Evolutionary conservation across 2,113 vertebrate genomes (phyloP), one percentile per base, ranked within the genome.

Genomic region (Callaeas wilsoni): DNA sequence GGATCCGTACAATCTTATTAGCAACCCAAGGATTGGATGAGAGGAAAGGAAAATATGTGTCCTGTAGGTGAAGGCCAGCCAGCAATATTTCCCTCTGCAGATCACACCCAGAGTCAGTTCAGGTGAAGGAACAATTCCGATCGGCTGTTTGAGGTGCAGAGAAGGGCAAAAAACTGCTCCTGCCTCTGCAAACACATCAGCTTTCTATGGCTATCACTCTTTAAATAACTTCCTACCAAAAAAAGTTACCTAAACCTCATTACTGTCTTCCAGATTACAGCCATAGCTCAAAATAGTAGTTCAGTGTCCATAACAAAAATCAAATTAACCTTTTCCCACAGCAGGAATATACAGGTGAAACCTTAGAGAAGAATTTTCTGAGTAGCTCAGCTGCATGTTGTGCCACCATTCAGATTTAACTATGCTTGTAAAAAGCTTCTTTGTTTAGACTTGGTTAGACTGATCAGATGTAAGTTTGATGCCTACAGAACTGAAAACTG

Each of bases 251-350:
- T 20, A 47, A 84, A 73, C 14, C 4, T 85, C 15, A 21, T 49
- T 44, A 13, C 14, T 46, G 7, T 44, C 27, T 71, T 84, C 37
- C 39, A 74, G 44, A 27, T 84, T n/a, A 29, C 35, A 79, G 39
- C 25, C 26, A 26, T 26, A 52, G 14, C 49, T 73, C 2, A 6
- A 53, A 46, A n/a, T 44, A 67, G 49, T 33, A 50, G n/a, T 30
- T 64, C 50, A 44, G 29, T 18, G 21, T 12, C 41, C 16, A 9
- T 50, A 59, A 46, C 11, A 73, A 74, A 80, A 77, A 37, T 19
- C 0, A 0, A 50, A 30, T 30, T 3, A 74, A 42, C 12, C 2
- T 83, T 69, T 90, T 16, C 17, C 17, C 3, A 2, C 3, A 33
- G 50, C 13, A 74, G 41, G 19, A 84, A 68, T 17, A 91, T 9